Percentiles rank a stretch among this genome's conserved stretches.
phyloP scores from a whole-genome alignment of 2,797 vertebrate genomes.

The Sebastes umbrosus region DNA sequence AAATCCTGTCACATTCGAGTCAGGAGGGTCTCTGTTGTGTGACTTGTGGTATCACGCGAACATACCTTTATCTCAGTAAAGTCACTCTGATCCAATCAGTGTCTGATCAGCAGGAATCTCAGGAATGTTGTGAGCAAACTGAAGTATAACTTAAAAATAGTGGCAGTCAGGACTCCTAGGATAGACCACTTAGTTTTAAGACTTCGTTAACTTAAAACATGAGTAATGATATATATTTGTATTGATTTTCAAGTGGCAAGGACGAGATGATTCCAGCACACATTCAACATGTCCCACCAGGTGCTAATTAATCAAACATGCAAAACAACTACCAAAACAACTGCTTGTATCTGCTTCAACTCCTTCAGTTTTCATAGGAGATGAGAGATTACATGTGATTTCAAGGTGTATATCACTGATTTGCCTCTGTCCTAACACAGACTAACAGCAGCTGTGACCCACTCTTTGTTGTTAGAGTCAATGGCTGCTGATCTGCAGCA shows the following conservation, averaged over 20 bases:
- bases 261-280: neutral
- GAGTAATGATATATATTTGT: neutral
- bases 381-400: neutral
- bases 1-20: neutral
- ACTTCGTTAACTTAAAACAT: too few species aligned
- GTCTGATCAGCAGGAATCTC: slow-evolving; percentile 42
- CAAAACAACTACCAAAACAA: neutral
- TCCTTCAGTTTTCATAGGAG: neutral
- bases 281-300: neutral
- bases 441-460: slow-evolving; percentile 13
- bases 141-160: neutral
- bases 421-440: neutral
- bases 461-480: slow-evolving; percentile 56
- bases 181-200: too few species aligned
- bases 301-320: neutral
- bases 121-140: slow-evolving; percentile 49
- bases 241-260: neutral
- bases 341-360: neutral
- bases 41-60: slow-evolving; percentile 38
- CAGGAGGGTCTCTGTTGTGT: neutral
- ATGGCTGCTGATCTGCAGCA: slow-evolving; percentile 38
- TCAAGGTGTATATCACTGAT: neutral
- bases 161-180: too few species aligned
- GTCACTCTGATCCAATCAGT: slow-evolving; percentile 49
- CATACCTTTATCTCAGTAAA: slow-evolving; percentile 38